Base-by-base conservation (phyloP, 2,113 vertebrate genomes). In the Raphicerus campestris region DNA sequence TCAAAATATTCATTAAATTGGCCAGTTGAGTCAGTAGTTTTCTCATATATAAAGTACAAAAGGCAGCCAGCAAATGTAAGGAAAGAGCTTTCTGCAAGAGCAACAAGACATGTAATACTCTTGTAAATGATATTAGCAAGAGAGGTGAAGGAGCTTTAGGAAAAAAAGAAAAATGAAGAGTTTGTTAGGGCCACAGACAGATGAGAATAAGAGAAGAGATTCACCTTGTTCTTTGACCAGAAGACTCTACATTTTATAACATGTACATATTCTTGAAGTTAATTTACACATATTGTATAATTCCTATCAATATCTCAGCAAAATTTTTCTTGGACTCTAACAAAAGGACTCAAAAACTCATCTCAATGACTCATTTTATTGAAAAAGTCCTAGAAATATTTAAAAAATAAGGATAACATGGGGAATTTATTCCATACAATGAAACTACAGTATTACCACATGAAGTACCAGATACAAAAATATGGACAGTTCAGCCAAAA, bases 321-420 rank as follows among this genome's bases (percentile, higher is more conserved):
- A 35, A 55, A 56, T 73, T 80, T 51, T 84, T 45, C 70, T 24
- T 20, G 22, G n/a, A 58, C 6, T 55, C 63, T 89, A 60, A 80
- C 22, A 39, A 60, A 70, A n/a, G 8, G 17, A 73, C 51, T 77
- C 70, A 81, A 61, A 94, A 91, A 60, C 86, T 81, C 53, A 55
- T 35, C 42, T 45, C 16, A 28, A 82, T n/a, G 42, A 49, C 32
- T 88, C 26, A 83, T 75, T 92, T 96, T 56, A 70, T 56, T 47
- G 5, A 35, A 85, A 47, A 89, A 85, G n/a, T 26, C 7, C 53
- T 55, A 17, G 11, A 66, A 89, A 28, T 26, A 13, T 75, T 45
- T 45, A 14, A 5, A 45, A 77, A 39, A 13, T 77, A 77, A 77
- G 61, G 53, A 10, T 39, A 51, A 56, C 15, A n/a, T 24, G 7